These are phyloP conservation scores for Tiliacea citrago DNA, from an alignment of 2,888 invertebrate species.

Conservation along the genomic window DNA sequence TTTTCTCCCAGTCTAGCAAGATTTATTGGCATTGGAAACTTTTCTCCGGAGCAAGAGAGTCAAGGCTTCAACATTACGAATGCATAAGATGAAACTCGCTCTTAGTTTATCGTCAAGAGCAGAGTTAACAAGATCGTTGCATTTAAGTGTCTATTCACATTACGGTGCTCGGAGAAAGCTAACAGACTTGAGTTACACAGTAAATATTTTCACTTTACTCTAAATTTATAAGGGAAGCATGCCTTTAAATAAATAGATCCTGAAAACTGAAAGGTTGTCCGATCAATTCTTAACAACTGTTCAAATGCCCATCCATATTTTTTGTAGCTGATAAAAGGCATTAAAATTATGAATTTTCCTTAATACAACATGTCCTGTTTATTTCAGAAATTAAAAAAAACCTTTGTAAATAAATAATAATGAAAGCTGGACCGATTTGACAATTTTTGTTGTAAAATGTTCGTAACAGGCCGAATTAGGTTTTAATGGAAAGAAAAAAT, in stretches of 20 bases:
- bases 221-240: neutral
- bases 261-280: neutral
- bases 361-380: neutral
- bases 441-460: too few species aligned
- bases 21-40: slow-evolving; percentile 29
- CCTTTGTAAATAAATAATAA: too few species aligned
- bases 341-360: neutral
- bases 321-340: neutral
- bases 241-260: neutral
- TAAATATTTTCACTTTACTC: neutral
- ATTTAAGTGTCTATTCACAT: slow-evolving; percentile 8
- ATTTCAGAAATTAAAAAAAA: neutral
- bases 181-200: neutral
- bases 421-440: too few species aligned
- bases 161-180: slow-evolving; percentile 1
- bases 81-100: slow-evolving; percentile 31
- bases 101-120: slow-evolving; percentile 19
- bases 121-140: slow-evolving; percentile 23
- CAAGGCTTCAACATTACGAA: slow-evolving; percentile 15
- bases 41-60: neutral
- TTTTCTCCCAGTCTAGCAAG: neutral
- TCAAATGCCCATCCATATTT: neutral
- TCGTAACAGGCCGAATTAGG: too few species aligned
- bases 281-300: neutral
- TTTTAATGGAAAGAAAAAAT: too few species aligned